Conservation (phyloP, 2,113 vertebrate species). For the Brienomyrus longianalis region DNA sequence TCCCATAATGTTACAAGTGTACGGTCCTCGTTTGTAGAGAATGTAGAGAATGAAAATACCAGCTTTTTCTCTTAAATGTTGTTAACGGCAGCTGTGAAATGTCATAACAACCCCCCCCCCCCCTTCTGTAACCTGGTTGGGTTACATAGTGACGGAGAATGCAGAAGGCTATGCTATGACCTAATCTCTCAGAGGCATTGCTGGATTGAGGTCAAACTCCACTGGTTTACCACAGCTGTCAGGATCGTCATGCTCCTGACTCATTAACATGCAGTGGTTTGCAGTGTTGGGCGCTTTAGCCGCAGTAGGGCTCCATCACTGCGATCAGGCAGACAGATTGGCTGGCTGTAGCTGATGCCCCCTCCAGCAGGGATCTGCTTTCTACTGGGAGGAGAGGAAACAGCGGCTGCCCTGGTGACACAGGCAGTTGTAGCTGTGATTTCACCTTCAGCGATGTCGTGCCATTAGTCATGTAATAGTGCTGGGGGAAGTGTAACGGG, state of each 20-base stretch:
- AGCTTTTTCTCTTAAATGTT: neutral
- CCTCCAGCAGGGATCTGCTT: neutral
- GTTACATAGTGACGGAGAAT: neutral
- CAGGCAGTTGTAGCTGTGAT: neutral
- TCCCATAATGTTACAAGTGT: neutral
- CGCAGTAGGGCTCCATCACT: constrained; percentile 3
- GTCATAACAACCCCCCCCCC: neutral
- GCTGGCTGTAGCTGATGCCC: neutral
- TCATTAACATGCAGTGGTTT: constrained; percentile 69
- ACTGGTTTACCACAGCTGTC: constrained; percentile 43
- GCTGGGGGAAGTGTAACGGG: neutral
- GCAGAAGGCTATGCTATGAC: neutral
- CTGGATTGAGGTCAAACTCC: neutral
- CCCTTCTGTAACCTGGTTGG: neutral
- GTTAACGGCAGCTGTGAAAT: neutral
- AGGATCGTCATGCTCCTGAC: constrained; percentile 45
- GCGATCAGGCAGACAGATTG: neutral
- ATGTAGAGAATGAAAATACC: neutral
- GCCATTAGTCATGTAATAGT: neutral
- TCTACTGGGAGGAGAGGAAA: neutral
- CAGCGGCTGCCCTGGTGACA: neutral
- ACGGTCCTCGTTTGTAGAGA: neutral
- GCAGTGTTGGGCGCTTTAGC: constrained; percentile 30
- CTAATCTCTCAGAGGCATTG: constrained; percentile 2
- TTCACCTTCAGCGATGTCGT: neutral